phyloP scores from a whole-genome alignment of 2,113 vertebrate genomes.

The Myrmophylax atrothorax region DNA sequence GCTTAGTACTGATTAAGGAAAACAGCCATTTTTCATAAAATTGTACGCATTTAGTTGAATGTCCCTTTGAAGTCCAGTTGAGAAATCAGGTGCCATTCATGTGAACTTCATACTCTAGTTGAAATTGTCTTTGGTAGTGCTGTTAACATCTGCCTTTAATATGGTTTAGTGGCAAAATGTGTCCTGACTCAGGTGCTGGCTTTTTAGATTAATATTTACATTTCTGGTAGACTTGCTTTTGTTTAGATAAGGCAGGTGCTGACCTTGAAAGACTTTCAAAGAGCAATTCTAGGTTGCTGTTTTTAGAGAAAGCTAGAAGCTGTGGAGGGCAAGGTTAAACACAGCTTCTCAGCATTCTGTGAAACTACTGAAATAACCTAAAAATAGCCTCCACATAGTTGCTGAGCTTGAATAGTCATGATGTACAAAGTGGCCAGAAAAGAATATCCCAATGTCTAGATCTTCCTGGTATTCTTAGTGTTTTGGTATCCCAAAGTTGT shows the following conservation, averaged over 20 bases:
- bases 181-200: neutral
- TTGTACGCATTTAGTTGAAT: neutral
- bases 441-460: neutral
- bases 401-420: neutral
- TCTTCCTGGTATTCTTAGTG: neutral
- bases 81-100: neutral
- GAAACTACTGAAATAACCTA: neutral
- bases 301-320: neutral
- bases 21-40: neutral
- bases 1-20: neutral
- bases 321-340: neutral
- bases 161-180: neutral
- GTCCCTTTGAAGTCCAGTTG: neutral
- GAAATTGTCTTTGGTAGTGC: neutral
- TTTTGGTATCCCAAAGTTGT: neutral
- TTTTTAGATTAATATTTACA: conserved; percentile 15
- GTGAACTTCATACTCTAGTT: neutral
- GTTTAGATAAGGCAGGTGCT: neutral
- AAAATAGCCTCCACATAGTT: neutral
- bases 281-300: neutral
- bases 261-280: neutral
- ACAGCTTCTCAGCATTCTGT: neutral
- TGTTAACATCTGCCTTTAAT: neutral
- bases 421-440: neutral
- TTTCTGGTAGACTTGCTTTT: conserved; percentile 6